Conservation (phyloP, 1,140 invertebrate genomes). For the Neodiprion lecontei region DNA sequence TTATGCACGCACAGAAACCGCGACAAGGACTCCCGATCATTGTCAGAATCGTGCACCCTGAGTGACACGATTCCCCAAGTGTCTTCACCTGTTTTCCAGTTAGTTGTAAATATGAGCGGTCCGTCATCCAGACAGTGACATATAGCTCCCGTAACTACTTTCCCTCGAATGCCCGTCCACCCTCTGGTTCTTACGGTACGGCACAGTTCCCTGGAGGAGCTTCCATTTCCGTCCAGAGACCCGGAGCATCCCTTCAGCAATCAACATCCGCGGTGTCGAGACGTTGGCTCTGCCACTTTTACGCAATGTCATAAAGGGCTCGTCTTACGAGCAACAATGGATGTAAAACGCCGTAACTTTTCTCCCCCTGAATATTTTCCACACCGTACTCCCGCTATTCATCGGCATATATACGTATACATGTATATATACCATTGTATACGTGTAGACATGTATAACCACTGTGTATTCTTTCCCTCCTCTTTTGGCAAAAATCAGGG, state of each 20-base stretch:
- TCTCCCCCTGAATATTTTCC: neutral
- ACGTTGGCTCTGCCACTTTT: conserved; percentile 44
- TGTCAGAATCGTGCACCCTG: neutral
- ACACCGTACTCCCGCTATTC: neutral
- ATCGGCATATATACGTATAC: neutral
- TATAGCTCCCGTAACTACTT: conserved; percentile 51
- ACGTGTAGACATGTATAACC: too few species aligned
- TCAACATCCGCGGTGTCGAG: conserved; percentile 49
- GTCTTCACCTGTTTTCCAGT: neutral
- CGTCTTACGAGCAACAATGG: conserved; percentile 39
- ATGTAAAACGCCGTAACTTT: neutral
- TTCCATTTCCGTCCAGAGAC: conserved; percentile 28
- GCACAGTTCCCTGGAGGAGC: conserved; percentile 21
- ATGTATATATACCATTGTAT: neutral
- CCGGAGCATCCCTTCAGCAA: conserved; percentile 35
- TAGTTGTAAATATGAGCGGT: conserved; percentile 53
- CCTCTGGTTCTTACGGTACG: conserved; percentile 29
- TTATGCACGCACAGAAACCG: too few species aligned
- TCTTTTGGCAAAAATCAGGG: too few species aligned
- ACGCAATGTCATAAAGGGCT: conserved; percentile 49
- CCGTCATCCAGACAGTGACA: conserved; percentile 52
- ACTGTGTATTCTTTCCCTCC: too few species aligned
- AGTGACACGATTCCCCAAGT: neutral
- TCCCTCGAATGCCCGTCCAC: conserved; percentile 19
- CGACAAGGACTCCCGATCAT: too few species aligned